Base-by-base conservation (phyloP, 1,140 invertebrate species). In the Acyrthosiphon pisum region DNA sequence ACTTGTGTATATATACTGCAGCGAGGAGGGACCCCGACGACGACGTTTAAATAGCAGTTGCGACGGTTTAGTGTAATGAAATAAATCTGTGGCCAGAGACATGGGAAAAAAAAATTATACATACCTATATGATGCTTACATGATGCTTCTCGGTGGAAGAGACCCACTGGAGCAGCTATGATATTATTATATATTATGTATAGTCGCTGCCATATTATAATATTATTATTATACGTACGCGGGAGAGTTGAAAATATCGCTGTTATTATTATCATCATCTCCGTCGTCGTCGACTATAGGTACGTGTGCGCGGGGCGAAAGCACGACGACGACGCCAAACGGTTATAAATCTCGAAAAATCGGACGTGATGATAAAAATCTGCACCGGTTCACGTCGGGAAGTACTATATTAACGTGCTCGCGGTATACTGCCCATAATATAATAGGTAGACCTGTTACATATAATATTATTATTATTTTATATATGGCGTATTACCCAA, bases 21-120 rank as follows among this genome's bases (percentile, higher is more conserved):
- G 41, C 41, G 46, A 23, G 48, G n/a, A 53, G 87, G 46, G 87
- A 88, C 87, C 46, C n/a, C 46, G 44, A 87, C 46, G 44, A 87
- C 81, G 87, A 50, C 87, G 87, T 88, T 90, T 90, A 90, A 90
- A 90, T 60, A 90, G 14, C 88, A 37, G 88, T 90, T 41, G 88
- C 88, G 88, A 90, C 88, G 88, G 50, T 56, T 90, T 90, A 90
- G 88, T 30, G 53, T 90, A 90, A 90, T 90, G 88, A 90, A 90
- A 90, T 56, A 56, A 56, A 90, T 41, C 88, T 41, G 88, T 88
- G 46, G 84, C 30, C 30, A 48, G 44, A 26, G 35, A 88, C 48
- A 46, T 86, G 44, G 84, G 84, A 46, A 86, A 41, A 83, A 23
- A 41, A 44, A 26, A 44, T 11, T 44, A 41, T 84, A 84, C 20